Conservation (phyloP, 2,797 vertebrate species). For the Danionella dracula region DNA sequence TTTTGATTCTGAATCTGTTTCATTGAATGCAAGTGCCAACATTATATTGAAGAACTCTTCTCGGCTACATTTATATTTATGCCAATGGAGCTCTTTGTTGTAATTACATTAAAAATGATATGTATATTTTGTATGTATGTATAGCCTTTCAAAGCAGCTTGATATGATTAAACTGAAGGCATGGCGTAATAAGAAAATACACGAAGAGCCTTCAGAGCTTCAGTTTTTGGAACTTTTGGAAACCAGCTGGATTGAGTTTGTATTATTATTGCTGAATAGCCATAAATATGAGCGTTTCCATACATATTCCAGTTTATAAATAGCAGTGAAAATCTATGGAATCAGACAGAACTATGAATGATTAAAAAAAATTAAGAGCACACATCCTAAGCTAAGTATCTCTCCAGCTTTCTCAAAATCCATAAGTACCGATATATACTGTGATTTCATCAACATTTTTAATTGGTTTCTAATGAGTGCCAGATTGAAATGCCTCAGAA, state of each 20-base stretch:
- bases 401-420: no score
- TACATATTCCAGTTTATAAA: no score
- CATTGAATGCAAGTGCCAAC: neutral
- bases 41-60: neutral
- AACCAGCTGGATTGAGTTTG: neutral
- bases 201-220: neutral
- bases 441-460: no score
- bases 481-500: no score
- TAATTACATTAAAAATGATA: neutral
- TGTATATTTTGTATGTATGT: no score
- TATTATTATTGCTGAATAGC: neutral
- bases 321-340: neutral
- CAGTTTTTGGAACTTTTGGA: no score
- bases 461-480: no score
- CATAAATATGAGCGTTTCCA: no score
- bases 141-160: no score
- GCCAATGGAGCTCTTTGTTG: neutral
- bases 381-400: no score
- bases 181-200: neutral
- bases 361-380: neutral
- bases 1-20: slow-evolving; percentile 1
- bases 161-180: no score
- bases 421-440: no score
- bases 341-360: neutral
- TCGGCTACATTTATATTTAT: neutral